Conservation (phyloP, 2,888 invertebrate species). For the Disparrhopalites patrizii region DNA sequence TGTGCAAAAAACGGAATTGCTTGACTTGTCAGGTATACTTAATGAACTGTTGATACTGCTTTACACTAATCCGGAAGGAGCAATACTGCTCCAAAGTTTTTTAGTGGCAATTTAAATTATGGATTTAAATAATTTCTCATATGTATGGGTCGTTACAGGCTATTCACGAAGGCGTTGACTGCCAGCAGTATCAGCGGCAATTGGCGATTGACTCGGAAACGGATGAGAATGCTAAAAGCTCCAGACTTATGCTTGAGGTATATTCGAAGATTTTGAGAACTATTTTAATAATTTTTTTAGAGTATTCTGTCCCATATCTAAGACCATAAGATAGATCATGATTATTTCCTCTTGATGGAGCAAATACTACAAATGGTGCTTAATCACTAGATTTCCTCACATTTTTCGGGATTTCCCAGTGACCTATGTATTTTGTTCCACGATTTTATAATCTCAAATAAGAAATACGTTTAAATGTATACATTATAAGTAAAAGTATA, state of each 20-base stretch:
- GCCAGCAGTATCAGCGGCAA: constrained; percentile 72
- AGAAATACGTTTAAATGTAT: too few species aligned
- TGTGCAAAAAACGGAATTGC: constrained; percentile 75
- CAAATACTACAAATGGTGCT: too few species aligned
- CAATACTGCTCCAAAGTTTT: too few species aligned
- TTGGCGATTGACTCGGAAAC: constrained; percentile 62
- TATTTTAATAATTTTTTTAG: background rate
- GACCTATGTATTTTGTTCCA: too few species aligned
- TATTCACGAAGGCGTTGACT: constrained; percentile 73
- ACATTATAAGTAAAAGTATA: too few species aligned
- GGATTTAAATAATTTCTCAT: background rate
- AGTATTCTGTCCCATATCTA: background rate
- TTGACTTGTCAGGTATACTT: constrained; percentile 61
- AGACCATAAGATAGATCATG: background rate
- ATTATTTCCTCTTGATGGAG: constrained; percentile 3
- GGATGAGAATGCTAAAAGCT: constrained; percentile 67
- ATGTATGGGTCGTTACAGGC: constrained; percentile 56
- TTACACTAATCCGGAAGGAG: too few species aligned
- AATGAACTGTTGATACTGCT: background rate
- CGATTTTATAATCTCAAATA: too few species aligned
- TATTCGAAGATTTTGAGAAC: constrained; percentile 30
- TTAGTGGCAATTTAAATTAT: too few species aligned
- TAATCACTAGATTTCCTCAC: too few species aligned
- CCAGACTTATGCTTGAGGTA: constrained; percentile 70
- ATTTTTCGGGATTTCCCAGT: too few species aligned